Conservation (phyloP, 37 sponge, comb jelly and placozoan species). For the Spongia lamella region DNA sequence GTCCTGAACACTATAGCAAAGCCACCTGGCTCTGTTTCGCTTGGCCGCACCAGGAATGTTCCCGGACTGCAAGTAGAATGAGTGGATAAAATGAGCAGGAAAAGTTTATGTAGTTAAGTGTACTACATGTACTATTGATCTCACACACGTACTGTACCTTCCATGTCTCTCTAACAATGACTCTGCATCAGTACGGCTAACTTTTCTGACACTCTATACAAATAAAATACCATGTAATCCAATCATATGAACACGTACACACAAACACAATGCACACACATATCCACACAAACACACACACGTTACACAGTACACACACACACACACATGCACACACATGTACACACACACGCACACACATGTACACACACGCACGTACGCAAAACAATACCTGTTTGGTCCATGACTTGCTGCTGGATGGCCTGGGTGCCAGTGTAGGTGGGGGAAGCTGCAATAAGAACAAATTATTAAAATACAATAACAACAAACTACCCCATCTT, state of each 20-base stretch:
- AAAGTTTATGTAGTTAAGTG: background rate
- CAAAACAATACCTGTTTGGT: background rate
- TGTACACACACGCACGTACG: background rate
- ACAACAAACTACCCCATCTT: too few species aligned
- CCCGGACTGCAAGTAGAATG: constrained; percentile 46
- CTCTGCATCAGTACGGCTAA: background rate
- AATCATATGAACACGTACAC: too few species aligned
- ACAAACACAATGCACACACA: background rate
- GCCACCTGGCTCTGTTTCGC: constrained; percentile 59
- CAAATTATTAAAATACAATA: background rate
- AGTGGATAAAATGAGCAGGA: background rate
- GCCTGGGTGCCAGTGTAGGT: background rate
- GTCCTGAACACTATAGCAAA: constrained; percentile 74
- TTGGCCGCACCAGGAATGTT: constrained; percentile 67
- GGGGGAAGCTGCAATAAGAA: background rate
- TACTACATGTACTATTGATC: too few species aligned
- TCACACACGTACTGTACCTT: too few species aligned
- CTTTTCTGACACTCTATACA: background rate
- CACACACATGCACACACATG: constrained; percentile 8
- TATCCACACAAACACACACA: constrained; percentile 10
- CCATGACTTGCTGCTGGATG: background rate
- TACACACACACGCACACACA: background rate
- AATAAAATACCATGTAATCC: background rate
- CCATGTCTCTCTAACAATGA: background rate
- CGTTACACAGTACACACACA: constrained; percentile 2